A percentile compares a stretch with the other conserved stretches of the same genome.
phyloP scores from a whole-genome alignment of 2,797 vertebrate species.

The Avahi laniger region DNA sequence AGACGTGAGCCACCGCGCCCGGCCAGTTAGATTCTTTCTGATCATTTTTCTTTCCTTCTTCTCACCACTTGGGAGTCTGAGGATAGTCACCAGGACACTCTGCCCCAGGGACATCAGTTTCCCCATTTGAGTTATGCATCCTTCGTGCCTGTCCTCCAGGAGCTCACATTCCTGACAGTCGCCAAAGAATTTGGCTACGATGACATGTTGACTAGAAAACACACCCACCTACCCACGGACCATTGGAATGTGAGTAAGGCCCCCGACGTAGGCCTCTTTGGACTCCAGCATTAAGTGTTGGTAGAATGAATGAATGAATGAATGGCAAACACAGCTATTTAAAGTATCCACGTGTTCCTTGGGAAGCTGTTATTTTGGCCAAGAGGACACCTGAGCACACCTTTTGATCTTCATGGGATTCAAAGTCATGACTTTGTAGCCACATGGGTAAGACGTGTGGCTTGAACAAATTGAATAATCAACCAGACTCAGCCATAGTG shows the following conservation, averaged over 20 bases:
- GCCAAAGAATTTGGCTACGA: neutral
- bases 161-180: neutral
- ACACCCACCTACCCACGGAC: neutral
- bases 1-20: too few relatives aligned
- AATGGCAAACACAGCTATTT: neutral
- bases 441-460: neutral
- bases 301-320: neutral
- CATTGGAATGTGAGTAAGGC: neutral
- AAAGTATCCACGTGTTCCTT: neutral
- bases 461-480: neutral
- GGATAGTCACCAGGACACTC: neutral
- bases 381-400: neutral
- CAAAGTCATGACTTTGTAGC: neutral
- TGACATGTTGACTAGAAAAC: neutral
- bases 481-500: neutral
- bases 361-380: neutral
- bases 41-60: neutral
- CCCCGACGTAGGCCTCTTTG: neutral
- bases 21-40: neutral
- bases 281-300: neutral
- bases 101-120: neutral
- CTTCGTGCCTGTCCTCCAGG: neutral
- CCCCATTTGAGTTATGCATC: neutral
- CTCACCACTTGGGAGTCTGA: neutral
- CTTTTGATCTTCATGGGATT: neutral